Evolutionary conservation across 1,140 invertebrate species (phyloP), one percentile per base, ranked within the genome.

Genomic region (Drosophila sp.): DNA sequence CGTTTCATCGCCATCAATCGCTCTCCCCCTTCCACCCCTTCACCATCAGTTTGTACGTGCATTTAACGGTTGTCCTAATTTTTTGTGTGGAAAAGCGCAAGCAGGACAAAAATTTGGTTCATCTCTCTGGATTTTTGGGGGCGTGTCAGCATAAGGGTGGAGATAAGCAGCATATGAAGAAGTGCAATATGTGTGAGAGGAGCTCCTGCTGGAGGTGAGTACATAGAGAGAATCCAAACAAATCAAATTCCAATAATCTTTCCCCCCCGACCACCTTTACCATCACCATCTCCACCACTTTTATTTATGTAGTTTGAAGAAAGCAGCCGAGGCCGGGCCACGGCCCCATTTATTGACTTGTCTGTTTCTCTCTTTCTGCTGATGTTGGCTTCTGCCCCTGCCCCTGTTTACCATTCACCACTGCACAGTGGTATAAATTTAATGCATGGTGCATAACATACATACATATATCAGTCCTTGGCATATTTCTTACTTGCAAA

Each of bases 291-390:
- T 32, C 27, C 5, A 62, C 65, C 63, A 29, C 60, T 69, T 60
- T 56, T 65, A 35, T 60, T 32, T 30, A 66, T 66, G 38, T 32
- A 62, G 38, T 55, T 66, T 44, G 62, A 50, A 64, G 35, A 41
- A 65, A 57, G 65, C 32, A 44, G 50, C 64, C 54, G 35, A 56
- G 44, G 72, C 73, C 63, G 64, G 81, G 77, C 74, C 82, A 70
- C 79, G 75, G 79, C 80, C 69, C 72, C 83, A 76, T 86, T 79
- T 87, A 86, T 71, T 72, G 83, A 76, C 83, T 79, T 79, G 74
- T 73, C 74, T 71, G 60, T 70, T 63, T 82, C 72, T 63, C 79
- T 71, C 55, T 68, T 58, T 63, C 57, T 62, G 50, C 60, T 30
- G 50, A 44, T 50, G 33, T 69, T 57, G 30, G 63, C 72, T 64